These are phyloP conservation scores for Naja naja DNA, from an alignment of 2,113 vertebrate species.

Conservation along the genomic window DNA sequence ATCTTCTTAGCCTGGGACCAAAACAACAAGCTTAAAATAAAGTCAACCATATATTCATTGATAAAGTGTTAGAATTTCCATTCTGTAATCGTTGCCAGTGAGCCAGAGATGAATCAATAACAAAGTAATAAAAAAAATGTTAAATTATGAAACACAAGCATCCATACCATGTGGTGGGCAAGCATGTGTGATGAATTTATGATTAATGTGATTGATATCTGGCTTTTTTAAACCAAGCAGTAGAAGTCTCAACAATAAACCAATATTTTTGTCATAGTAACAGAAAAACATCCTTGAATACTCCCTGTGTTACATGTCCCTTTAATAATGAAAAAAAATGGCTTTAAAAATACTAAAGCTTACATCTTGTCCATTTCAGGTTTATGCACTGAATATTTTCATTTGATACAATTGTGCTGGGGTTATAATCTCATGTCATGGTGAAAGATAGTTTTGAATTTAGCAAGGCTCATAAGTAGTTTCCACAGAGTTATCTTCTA, in stretches of 20 bases:
- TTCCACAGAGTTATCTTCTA: not conserved
- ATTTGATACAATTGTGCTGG: not conserved
- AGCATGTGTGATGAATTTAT: not conserved
- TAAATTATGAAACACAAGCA: constrained; percentile 21
- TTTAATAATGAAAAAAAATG: constrained; percentile 31
- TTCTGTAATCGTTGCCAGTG: not conserved
- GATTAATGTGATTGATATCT: not conserved
- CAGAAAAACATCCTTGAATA: constrained; percentile 37
- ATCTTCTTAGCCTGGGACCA: not conserved
- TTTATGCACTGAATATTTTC: constrained; percentile 30
- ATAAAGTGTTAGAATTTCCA: not conserved
- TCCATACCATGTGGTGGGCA: constrained; percentile 12
- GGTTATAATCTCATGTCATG: not conserved
- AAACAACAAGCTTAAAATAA: not conserved
- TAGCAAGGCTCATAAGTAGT: not conserved
- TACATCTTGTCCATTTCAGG: constrained; percentile 41
- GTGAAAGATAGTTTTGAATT: not conserved
- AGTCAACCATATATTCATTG: not conserved
- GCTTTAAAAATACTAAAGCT: constrained; percentile 23
- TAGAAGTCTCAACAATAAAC: not conserved
- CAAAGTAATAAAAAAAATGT: not conserved
- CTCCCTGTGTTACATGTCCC: constrained; percentile 34
- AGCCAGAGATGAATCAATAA: constrained; percentile 29
- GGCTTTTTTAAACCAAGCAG: constrained; percentile 7
- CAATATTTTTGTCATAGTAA: constrained; percentile 29